These are phyloP conservation scores for Alsophila aescularia DNA, from an alignment of 2,888 invertebrate species.

Conservation along the genomic window DNA sequence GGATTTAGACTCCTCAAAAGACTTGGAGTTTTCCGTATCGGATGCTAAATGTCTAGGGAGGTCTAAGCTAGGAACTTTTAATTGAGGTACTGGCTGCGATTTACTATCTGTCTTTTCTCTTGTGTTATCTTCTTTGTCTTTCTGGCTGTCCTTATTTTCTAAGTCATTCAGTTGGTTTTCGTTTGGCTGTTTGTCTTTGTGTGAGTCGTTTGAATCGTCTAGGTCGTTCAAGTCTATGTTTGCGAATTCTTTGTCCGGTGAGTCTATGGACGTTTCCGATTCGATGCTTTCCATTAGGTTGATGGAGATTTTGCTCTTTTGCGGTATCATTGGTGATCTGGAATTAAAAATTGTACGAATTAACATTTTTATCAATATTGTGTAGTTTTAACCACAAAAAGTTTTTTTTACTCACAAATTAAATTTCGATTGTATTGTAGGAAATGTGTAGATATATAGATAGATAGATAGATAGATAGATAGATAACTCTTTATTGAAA, in stretches of 20 bases:
- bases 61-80: slow-evolving; percentile 75
- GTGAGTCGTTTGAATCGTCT: slow-evolving; percentile 61
- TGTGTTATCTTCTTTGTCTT: slow-evolving; percentile 63
- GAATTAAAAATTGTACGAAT: slow-evolving; percentile 22
- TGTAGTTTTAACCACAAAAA: no score
- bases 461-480: no score
- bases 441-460: no score
- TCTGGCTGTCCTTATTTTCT: slow-evolving; percentile 49
- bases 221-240: slow-evolving; percentile 75
- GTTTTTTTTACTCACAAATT: no score
- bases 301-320: slow-evolving; percentile 79
- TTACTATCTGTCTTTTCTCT: slow-evolving; percentile 56
- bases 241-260: slow-evolving; percentile 76
- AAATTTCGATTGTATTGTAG: no score
- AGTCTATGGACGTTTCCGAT: slow-evolving; percentile 80
- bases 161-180: slow-evolving; percentile 46
- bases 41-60: slow-evolving; percentile 57
- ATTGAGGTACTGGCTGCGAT: slow-evolving; percentile 63
- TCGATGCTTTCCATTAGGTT: slow-evolving; percentile 82
- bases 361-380: neutral
- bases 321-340: slow-evolving; percentile 81
- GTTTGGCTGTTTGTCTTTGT: slow-evolving; percentile 56
- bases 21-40: slow-evolving; percentile 68
- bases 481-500: no score
- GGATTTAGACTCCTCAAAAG: slow-evolving; percentile 49